A percentile compares a stretch with the other conserved stretches of the same genome.
Evolutionary conservation across 1,140 invertebrate genomes (phyloP).

Genomic region (Arion vulgaris): DNA sequence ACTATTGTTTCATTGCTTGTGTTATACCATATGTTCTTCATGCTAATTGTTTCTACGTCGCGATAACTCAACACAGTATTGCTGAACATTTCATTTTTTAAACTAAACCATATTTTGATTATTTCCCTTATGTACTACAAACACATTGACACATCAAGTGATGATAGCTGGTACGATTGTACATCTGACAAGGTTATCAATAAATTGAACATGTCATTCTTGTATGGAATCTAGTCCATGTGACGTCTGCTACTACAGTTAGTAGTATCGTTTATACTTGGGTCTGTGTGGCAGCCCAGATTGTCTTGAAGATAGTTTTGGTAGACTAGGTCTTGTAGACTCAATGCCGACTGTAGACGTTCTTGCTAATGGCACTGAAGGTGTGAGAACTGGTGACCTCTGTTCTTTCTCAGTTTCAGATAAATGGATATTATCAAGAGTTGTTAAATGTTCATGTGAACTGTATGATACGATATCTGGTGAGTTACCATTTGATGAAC

Average conservation of each 20-base stretch:
- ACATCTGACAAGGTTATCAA: too few relatives aligned
- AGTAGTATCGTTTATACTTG: background rate
- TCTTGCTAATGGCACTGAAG: background rate
- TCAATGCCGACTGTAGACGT: background rate
- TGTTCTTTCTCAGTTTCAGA: background rate
- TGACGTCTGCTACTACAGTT: background rate
- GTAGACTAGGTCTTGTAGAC: background rate
- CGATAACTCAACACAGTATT: too few relatives aligned
- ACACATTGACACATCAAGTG: too few relatives aligned
- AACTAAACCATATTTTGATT: too few relatives aligned
- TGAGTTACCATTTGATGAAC: background rate
- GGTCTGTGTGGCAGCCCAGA: background rate
- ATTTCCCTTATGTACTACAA: too few relatives aligned
- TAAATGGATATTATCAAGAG: background rate
- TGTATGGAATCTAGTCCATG: too few relatives aligned
- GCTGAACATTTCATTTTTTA: too few relatives aligned
- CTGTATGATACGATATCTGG: background rate
- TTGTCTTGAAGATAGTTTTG: slow-evolving; percentile 1
- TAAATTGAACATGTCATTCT: too few relatives aligned
- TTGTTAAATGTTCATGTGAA: background rate
- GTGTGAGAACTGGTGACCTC: background rate
- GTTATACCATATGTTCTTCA: too few relatives aligned
- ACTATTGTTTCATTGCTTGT: too few relatives aligned
- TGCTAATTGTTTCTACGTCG: too few relatives aligned
- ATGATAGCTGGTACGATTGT: too few relatives aligned